Conservation (phyloP, 1,140 invertebrate genomes). For the Heliconius nattereri region DNA sequence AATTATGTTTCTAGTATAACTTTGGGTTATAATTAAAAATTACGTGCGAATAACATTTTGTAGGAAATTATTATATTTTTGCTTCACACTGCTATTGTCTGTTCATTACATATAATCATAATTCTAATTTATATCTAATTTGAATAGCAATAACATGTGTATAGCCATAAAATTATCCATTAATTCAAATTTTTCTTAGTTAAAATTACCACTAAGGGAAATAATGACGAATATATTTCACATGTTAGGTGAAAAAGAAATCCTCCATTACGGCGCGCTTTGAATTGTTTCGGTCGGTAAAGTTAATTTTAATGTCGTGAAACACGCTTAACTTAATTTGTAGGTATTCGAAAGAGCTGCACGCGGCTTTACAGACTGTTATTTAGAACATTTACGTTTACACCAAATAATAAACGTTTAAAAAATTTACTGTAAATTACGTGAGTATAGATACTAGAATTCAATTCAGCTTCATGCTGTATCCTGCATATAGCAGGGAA, state of each 20-base stretch:
- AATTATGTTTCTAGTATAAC: neutral
- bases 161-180: slow-evolving; percentile 25
- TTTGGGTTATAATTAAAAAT: neutral
- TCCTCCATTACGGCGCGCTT: slow-evolving; percentile 26
- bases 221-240: slow-evolving; percentile 27
- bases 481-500: too few species aligned
- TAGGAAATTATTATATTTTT: neutral
- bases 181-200: slow-evolving; percentile 28
- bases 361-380: slow-evolving; percentile 49
- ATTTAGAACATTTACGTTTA: slow-evolving; percentile 45
- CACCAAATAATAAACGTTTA: slow-evolving; percentile 27
- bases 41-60: neutral
- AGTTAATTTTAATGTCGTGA: slow-evolving; percentile 40
- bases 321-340: slow-evolving; percentile 41
- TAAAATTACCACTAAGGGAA: slow-evolving; percentile 43
- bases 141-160: slow-evolving; percentile 24
- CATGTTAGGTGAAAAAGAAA: slow-evolving; percentile 29
- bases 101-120: neutral
- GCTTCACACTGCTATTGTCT: neutral
- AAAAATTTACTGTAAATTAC: slow-evolving; percentile 17
- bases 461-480: too few species aligned
- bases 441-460: neutral
- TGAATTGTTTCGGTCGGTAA: slow-evolving; percentile 35
- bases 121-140: slow-evolving; percentile 15
- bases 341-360: slow-evolving; percentile 48